A percentile compares a stretch with the other conserved stretches of the same genome.
Evolutionary conservation across 2,113 vertebrate genomes (phyloP).

Genomic region (Burhinus oedicnemus): DNA sequence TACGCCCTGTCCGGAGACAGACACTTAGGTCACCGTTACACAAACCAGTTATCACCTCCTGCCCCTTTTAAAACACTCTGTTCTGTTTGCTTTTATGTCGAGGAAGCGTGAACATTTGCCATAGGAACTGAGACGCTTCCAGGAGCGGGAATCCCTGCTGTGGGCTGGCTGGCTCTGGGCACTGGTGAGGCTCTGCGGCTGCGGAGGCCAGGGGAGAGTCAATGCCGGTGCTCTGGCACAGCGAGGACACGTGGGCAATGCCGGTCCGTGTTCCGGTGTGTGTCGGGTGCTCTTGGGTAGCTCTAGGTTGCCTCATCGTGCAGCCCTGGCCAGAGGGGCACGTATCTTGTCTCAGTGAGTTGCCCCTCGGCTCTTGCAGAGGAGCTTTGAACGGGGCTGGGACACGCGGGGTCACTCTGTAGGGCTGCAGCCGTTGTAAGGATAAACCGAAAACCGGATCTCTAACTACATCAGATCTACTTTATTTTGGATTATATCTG

Average conservation of each 20-base stretch:
- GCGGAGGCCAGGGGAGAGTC: not conserved
- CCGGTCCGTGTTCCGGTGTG: rapidly evolving
- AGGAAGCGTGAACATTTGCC: not conserved
- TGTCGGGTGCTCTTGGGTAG: rapidly evolving
- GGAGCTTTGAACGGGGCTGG: not conserved
- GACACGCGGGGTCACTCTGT: not conserved
- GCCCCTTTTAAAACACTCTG: not conserved
- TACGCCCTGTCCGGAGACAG: too few relatives aligned
- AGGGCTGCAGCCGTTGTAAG: not conserved
- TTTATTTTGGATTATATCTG: not conserved
- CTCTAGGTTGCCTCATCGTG: rapidly evolving
- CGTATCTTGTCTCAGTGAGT: rapidly evolving
- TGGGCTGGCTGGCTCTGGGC: not conserved
- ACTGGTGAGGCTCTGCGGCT: too few relatives aligned
- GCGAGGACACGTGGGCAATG: not conserved
- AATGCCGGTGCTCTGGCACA: not conserved
- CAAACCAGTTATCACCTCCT: too few relatives aligned
- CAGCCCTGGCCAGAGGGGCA: not conserved
- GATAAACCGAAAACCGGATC: not conserved
- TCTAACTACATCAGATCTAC: too few relatives aligned
- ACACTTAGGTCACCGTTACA: not conserved
- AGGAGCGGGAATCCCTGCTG: not conserved
- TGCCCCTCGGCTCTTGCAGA: not conserved
- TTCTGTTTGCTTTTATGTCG: not conserved
- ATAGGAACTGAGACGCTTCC: too few relatives aligned